Evolutionary conservation across 2,888 invertebrate genomes (phyloP).

Genomic region (Drymonia ruficornis): DNA sequence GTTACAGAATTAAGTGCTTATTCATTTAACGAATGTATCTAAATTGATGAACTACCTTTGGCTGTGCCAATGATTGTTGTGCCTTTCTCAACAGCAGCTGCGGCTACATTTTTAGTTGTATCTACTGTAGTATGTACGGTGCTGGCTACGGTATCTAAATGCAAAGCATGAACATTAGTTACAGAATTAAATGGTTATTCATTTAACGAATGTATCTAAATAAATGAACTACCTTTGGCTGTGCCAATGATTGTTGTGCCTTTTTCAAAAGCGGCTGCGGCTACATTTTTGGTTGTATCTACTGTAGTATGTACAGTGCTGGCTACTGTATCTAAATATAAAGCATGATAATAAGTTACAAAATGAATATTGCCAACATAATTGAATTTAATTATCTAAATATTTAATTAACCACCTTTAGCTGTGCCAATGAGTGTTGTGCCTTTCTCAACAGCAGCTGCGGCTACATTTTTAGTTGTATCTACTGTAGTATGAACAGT

Average conservation of each 20-base stretch:
- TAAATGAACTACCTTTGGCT: slow-evolving; percentile 48
- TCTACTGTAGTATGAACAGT: slow-evolving; percentile 43
- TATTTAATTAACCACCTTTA: slow-evolving; percentile 31
- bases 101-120: slow-evolving; percentile 53
- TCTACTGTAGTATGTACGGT: slow-evolving; percentile 48
- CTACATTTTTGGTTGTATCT: slow-evolving; percentile 56
- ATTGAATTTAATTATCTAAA: slow-evolving; percentile 7
- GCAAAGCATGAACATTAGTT: slow-evolving; percentile 5
- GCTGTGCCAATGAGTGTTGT: slow-evolving; percentile 32
- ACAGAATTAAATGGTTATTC: background rate
- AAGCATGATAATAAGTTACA: slow-evolving; percentile 16
- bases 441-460: slow-evolving; percentile 43
- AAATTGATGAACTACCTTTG: slow-evolving; percentile 38
- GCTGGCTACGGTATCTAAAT: slow-evolving; percentile 48
- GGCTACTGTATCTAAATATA: slow-evolving; percentile 48
- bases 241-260: slow-evolving; percentile 51
- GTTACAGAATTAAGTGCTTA: background rate
- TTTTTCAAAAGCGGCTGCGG: slow-evolving; percentile 53
- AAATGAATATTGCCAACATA: slow-evolving; percentile 9
- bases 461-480: slow-evolving; percentile 43
- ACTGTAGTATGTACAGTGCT: slow-evolving; percentile 51
- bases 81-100: slow-evolving; percentile 54
- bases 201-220: background rate
- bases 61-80: slow-evolving; percentile 41
- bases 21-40: background rate